Conservation (phyloP, 2,113 vertebrate species). For the Cebus imitator region DNA sequence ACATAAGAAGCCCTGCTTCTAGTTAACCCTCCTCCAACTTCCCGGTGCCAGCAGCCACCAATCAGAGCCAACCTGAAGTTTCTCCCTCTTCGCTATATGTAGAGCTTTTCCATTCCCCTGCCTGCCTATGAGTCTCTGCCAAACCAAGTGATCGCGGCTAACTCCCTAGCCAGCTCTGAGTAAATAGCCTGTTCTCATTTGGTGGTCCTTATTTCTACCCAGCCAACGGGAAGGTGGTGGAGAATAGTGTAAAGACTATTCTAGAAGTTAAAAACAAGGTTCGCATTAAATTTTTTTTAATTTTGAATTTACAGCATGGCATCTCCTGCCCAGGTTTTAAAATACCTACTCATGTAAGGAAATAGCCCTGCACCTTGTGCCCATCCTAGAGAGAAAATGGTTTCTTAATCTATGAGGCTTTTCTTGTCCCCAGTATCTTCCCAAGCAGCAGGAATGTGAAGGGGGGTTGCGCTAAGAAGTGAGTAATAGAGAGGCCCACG, state of each 20-base stretch:
- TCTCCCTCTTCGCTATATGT: too few relatives aligned
- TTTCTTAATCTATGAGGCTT: not conserved
- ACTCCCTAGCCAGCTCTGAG: not conserved
- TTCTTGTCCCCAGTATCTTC: not conserved
- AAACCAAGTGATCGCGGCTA: not conserved
- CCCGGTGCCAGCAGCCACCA: not conserved
- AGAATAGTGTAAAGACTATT: not conserved
- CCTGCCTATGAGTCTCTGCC: not conserved
- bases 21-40: slow-evolving; percentile 8
- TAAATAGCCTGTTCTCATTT: not conserved
- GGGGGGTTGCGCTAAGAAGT: not conserved
- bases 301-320: not conserved
- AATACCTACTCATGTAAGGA: not conserved
- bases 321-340: not conserved
- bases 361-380: not conserved
- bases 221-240: not conserved
- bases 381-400: not conserved
- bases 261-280: not conserved
- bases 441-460: not conserved
- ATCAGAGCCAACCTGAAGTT: not conserved
- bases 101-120: not conserved
- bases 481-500: not conserved
- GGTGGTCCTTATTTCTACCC: not conserved
- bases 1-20: not conserved
- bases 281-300: not conserved